phyloP scores from a whole-genome alignment of 2,888 invertebrate genomes.

The Germaria angustata region DNA sequence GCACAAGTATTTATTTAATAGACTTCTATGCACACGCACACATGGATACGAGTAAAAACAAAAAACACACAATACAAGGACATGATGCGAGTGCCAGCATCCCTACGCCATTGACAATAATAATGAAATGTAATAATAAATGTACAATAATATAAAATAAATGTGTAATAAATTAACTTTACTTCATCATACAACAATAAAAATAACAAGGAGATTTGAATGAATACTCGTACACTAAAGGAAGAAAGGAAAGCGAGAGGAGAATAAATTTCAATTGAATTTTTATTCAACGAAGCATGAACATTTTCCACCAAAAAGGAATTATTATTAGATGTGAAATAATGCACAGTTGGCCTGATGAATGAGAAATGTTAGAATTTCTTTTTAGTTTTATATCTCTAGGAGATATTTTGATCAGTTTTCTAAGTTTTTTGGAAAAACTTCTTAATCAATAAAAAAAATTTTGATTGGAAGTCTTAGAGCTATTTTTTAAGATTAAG shows the following conservation, averaged over 20 bases:
- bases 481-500: too few relatives aligned
- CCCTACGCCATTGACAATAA: conserved; percentile 32
- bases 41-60: background rate
- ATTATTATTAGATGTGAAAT: conserved; percentile 3
- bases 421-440: too few relatives aligned
- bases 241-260: conserved; percentile 64
- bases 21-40: conserved; percentile 29
- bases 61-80: conserved; percentile 1
- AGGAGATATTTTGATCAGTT: too few relatives aligned
- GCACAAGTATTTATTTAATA: conserved; percentile 58
- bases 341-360: conserved; percentile 20
- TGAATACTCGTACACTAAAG: background rate
- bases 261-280: conserved; percentile 77
- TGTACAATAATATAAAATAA: conserved; percentile 62
- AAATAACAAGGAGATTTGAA: conserved; percentile 26
- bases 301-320: conserved; percentile 69
- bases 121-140: conserved; percentile 53
- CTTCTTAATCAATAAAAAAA: too few relatives aligned
- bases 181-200: conserved; percentile 63
- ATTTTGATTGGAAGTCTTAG: too few relatives aligned
- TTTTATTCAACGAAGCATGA: conserved; percentile 79
- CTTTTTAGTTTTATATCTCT: background rate
- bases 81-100: conserved; percentile 30
- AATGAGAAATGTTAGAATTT: background rate
- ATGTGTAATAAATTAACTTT: conserved; percentile 67